phyloP scores from a whole-genome alignment of 2,113 vertebrate genomes.

The rat (Rattus norvegicus) region DNA sequence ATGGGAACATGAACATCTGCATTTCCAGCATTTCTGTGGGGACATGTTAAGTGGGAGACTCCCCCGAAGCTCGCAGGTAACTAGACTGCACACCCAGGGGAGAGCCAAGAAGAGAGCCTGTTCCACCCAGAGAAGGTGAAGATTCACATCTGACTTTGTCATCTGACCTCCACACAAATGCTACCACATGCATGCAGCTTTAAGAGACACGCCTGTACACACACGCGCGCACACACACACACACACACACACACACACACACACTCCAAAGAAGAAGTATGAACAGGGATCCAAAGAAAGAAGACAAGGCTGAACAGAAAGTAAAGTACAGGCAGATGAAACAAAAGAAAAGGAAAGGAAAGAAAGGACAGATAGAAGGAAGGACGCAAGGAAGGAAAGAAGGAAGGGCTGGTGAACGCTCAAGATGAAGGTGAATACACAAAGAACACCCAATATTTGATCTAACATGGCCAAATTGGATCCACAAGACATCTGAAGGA shows the following conservation, averaged over 20 bases:
- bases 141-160: not conserved
- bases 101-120: not conserved
- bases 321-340: not conserved
- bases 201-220: not conserved
- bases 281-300: not conserved
- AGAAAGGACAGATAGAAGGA: not conserved
- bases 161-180: not conserved
- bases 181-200: not conserved
- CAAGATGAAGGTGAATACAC: accelerated
- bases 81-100: not conserved
- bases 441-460: accelerated
- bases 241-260: not conserved
- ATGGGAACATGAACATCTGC: not conserved
- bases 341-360: not conserved
- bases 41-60: not conserved
- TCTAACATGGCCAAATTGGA: accelerated
- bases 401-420: not conserved
- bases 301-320: not conserved
- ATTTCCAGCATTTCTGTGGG: not conserved
- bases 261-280: not conserved
- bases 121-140: not conserved
- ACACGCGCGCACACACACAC: not conserved
- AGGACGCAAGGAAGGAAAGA: not conserved
- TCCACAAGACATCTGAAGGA: not conserved
- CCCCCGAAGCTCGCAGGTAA: too few species aligned